Percentiles rank a stretch among this genome's conserved stretches.
Evolutionary conservation across 2,113 vertebrate species (phyloP).

Genomic region (Labrus mixtus): DNA sequence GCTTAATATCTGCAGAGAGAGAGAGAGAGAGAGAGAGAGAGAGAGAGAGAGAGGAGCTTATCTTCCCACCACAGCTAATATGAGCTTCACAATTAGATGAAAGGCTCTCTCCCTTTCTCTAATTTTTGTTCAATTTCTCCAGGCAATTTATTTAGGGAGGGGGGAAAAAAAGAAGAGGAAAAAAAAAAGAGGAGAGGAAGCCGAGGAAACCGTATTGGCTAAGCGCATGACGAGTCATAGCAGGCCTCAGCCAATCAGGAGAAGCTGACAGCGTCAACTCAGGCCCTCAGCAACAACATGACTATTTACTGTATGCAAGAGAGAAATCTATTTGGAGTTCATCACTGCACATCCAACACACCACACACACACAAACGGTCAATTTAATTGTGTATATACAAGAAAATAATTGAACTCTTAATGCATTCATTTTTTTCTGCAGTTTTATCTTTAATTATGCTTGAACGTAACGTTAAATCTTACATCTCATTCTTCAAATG

Average conservation of each 20-base stretch:
- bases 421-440: neutral
- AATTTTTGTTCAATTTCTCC: constrained; percentile 82
- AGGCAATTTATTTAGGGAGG: constrained; percentile 81
- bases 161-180: constrained; percentile 17
- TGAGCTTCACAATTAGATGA: constrained; percentile 81
- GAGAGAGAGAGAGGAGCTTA: constrained; percentile 80
- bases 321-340: constrained; percentile 53
- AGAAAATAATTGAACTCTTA: neutral
- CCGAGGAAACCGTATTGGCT: constrained; percentile 71
- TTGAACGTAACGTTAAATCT: neutral
- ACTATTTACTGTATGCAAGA: constrained; percentile 72
- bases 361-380: neutral
- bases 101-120: constrained; percentile 75
- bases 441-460: neutral
- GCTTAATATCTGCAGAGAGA: constrained; percentile 77
- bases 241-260: constrained; percentile 71
- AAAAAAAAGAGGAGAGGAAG: constrained; percentile 38
- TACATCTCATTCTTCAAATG: neutral
- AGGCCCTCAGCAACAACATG: constrained; percentile 83
- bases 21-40: constrained; percentile 72
- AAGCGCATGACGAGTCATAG: constrained; percentile 65
- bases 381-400: neutral
- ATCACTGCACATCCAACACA: constrained; percentile 29
- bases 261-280: constrained; percentile 63
- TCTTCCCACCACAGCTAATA: constrained; percentile 82